Base-by-base conservation (phyloP, 1,140 invertebrate genomes). In the Mya arenaria region DNA sequence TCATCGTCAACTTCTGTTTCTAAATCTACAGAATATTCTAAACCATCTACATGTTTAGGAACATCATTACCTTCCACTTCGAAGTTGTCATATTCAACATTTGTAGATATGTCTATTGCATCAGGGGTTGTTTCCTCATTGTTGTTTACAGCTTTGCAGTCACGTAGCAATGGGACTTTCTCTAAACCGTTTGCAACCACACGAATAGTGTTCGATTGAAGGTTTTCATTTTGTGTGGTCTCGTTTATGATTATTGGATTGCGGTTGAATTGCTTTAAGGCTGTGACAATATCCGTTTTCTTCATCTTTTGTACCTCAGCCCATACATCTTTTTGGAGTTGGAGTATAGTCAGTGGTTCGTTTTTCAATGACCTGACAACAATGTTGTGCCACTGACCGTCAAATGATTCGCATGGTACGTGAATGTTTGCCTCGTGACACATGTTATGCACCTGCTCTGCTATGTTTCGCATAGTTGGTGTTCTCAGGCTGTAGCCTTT, bases 401-500 rank as follows among this genome's bases (percentile, higher is more conserved):
- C 44, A 56, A 66, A 66, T 25, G 30, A 66, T 32, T 66, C 2
- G 10, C 6, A 6, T 19, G 63, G 63, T n/a, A 66, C 19, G 34
- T 0, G 36, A 19, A 66, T 39, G 13, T 4, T 4, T 19, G 25
- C 5, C n/a, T 66, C 63, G 10, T 30, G 28, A 34, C 63, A 66
- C 36, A 28, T 37, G 2, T 4, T 37, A 39, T 66, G 30, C 34
- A 66, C 63, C 3, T 66, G 17, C 34, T 65, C 62, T 17, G 34
- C 62, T 10, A 65, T 65, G 19, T 13, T 66, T 32, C 63, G 3
- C 10, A 39, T 4, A 30, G 62, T 65, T 65, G 17, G 19, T 1
- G 6, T 66, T 66, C 17, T 30, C 48, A 84, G 60, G 60, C 83
- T 84, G 32, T 75, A 73, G 5, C 69, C 77, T 32, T 80, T 74